Base-by-base conservation (phyloP, 2,113 vertebrate genomes). In the Nematolebias whitei region DNA sequence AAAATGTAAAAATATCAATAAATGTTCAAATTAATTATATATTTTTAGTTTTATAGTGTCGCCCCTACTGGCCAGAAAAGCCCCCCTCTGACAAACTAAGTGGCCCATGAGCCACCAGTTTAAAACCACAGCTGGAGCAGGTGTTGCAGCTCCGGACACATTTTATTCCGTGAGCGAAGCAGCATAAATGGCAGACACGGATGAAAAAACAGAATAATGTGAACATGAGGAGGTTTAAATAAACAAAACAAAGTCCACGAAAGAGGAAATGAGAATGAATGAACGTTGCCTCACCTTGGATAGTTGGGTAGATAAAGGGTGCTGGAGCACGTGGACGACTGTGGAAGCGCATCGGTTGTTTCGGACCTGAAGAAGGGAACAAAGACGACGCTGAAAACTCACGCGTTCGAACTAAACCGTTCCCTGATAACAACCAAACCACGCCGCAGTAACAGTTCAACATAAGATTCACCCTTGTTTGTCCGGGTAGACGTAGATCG, bases 301-400 rank as follows among this genome's bases (percentile, higher is more conserved):
- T 99, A 99, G 84, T 94, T 97, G 2, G 98, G 98, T 70, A 98
- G 88, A 90, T 98, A 99, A 55, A 99, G 94, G 5, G 95, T 96
- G 80, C 97, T 98, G 63, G 97, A 98, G 82, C 98, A 99, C 9
- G 98, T 99, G 43, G 98, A 99, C 7, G 98, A 98, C 81, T 96
- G 96, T 0, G 98, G 98, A 71, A 99, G 94, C 0, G 97, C 95
- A 40, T 99, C 98, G 12, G 96, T 95, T 0, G 94, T 95, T 88
- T 98, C 96, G n/a, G 93, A 95, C n/a, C 98, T 99, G 86, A 18
- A 76, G 7, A 29, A 56, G 57, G 19, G 35, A 67, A 49, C 35
- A 74, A 13, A 69, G 14, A 4, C 53, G 16, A 67, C 13, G 29
- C 38, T 12, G 43, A 18, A 68, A 9, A 23, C 23, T 14, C 61